Evolutionary conservation across 2,888 invertebrate species (phyloP).

Genomic region (Ashinkailepas kermadecensis): DNA sequence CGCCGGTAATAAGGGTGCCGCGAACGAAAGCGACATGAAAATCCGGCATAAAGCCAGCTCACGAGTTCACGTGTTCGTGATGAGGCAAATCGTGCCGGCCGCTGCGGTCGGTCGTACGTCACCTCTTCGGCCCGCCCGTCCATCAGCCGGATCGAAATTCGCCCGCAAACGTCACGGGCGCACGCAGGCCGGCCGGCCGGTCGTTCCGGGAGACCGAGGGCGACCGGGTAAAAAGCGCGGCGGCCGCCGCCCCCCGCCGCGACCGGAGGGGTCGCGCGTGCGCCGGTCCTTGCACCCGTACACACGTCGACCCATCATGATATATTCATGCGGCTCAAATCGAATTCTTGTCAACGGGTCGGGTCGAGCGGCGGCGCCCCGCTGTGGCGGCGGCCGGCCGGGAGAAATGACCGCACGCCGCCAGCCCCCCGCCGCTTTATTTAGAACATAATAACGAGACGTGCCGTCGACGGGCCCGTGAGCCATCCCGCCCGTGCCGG

Average conservation of each 20-base stretch:
- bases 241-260: neutral
- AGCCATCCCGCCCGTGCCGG: neutral
- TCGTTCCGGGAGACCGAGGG: neutral
- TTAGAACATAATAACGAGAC: constrained; percentile 9
- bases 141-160: constrained; percentile 5
- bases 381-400: neutral
- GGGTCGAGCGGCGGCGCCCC: neutral
- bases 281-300: constrained; percentile 3
- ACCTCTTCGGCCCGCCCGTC: neutral
- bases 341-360: constrained; percentile 23
- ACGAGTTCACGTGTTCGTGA: neutral
- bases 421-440: constrained; percentile 19
- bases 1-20: neutral
- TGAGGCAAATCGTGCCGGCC: neutral
- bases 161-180: neutral
- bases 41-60: neutral
- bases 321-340: constrained; percentile 21
- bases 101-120: neutral
- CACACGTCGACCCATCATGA: constrained; percentile 4
- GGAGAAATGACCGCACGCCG: neutral
- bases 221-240: neutral
- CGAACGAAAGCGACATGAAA: neutral
- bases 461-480: neutral
- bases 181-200: neutral
- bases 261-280: neutral